Percentiles rank a stretch among this genome's conserved stretches.
Evolutionary conservation across 2,797 vertebrate species (phyloP).

Genomic region (Cossypha polioptera): DNA sequence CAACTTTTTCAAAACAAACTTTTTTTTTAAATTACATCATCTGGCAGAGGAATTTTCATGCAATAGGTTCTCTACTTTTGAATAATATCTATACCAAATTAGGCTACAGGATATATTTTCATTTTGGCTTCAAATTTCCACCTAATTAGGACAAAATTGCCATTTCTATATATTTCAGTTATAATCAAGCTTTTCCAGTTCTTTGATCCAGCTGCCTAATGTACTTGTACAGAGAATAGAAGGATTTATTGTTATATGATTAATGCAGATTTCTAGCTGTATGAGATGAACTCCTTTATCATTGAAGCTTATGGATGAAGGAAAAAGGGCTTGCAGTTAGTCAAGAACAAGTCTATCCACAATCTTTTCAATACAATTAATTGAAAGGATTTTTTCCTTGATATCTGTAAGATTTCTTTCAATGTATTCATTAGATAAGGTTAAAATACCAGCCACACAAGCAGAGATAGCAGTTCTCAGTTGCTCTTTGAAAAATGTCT

Average conservation of each 20-base stretch:
- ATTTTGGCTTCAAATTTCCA: constrained; percentile 78
- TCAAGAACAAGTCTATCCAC: constrained; percentile 67
- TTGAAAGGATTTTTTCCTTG: constrained; percentile 51
- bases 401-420: constrained; percentile 75
- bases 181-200: constrained; percentile 72
- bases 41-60: background rate
- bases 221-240: constrained; percentile 74
- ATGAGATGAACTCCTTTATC: constrained; percentile 66
- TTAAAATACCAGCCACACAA: constrained; percentile 74
- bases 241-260: constrained; percentile 69
- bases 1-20: background rate
- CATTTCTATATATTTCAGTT: constrained; percentile 76
- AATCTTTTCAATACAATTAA: constrained; percentile 67
- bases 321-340: constrained; percentile 73
- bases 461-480: constrained; percentile 74
- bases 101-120: constrained; percentile 10
- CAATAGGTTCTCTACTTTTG: background rate
- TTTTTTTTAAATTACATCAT: background rate
- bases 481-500: constrained; percentile 59
- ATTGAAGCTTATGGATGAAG: constrained; percentile 70
- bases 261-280: constrained; percentile 67
- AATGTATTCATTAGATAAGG: constrained; percentile 76
- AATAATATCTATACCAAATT: background rate
- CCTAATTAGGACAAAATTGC: constrained; percentile 71
- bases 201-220: constrained; percentile 71